Conservation (phyloP, 1,140 invertebrate genomes). For the Heliconius congener region DNA sequence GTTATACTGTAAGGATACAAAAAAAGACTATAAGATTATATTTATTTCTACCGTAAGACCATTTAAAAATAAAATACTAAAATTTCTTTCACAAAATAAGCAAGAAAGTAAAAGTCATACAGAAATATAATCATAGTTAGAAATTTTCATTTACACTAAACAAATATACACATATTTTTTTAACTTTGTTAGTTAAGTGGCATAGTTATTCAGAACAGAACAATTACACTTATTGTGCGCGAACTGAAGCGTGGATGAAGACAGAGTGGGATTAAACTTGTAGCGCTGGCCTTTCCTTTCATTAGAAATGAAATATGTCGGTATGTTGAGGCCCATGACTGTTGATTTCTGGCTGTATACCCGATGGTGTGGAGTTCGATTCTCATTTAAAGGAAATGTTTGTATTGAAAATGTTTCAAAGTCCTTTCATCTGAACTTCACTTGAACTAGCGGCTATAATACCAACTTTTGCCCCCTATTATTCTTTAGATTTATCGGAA, state of each 20-base stretch:
- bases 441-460: too few relatives aligned
- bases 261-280: slow-evolving; percentile 17
- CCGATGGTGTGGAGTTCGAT: background rate
- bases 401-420: too few relatives aligned
- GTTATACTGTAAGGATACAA: too few relatives aligned
- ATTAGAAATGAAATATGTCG: background rate
- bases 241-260: slow-evolving; percentile 23
- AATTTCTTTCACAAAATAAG: too few relatives aligned
- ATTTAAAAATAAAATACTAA: too few relatives aligned
- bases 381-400: background rate
- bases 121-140: background rate
- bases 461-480: too few relatives aligned
- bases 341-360: background rate
- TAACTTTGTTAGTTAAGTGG: slow-evolving; percentile 9
- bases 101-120: background rate
- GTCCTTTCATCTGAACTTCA: too few relatives aligned
- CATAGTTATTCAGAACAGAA: slow-evolving; percentile 25
- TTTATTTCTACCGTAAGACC: too few relatives aligned
- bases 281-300: slow-evolving; percentile 3
- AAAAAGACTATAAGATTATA: too few relatives aligned
- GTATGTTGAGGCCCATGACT: background rate
- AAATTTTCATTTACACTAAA: background rate
- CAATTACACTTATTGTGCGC: slow-evolving; percentile 25
- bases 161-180: background rate
- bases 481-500: too few relatives aligned